Evolutionary conservation across 2,888 invertebrate species (phyloP), one percentile per base, ranked within the genome.

Genomic region (Tetragnatha montana): DNA sequence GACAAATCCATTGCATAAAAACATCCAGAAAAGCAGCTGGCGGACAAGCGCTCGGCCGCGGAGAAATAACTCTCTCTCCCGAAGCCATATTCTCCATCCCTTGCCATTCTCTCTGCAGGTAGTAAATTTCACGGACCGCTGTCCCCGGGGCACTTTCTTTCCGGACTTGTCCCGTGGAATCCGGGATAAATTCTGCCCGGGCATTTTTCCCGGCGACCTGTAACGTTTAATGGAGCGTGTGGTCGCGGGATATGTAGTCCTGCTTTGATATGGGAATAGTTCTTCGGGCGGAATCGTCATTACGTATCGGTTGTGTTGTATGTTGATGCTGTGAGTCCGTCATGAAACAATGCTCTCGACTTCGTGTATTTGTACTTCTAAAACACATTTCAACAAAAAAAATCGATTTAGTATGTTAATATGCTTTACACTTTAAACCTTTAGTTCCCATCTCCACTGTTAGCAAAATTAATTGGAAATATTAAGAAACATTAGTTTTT

Each of bases 81-180:
- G 60, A 82, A 74, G 51, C 51, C 74, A 82, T 82, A 74, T 82
- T 74, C 82, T 60, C 82, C 60, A 51, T 78, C 60, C 78, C 14
- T 12, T 81, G 49, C 76, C 84, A 76, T 70, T 70, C 68, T 75
- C 70, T 19, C 70, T 70, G 68, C 69, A 84, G 69, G 84, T 84
- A 84, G 84, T 84, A 76, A 84, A 84, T 84, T 84, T 84, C 76
- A 73, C 84, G 76, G 69, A 68, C 74, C 21, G 50, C 60, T 50
- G 49, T 84, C 69, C 21, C 76, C 47, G 50, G 12, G 71, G 82
- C 74, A 73, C 51, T 82, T 82, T 71, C 82, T 82, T 78, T 82
- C 82, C 10, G 35, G 60, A 60, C 14, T 60, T 60, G 60, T 60
- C 60, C 60, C 14, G 17, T 4, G 60, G 60, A 60, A 60, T 60